phyloP scores from a whole-genome alignment of 2,888 invertebrate species.

The Seira musarum region DNA sequence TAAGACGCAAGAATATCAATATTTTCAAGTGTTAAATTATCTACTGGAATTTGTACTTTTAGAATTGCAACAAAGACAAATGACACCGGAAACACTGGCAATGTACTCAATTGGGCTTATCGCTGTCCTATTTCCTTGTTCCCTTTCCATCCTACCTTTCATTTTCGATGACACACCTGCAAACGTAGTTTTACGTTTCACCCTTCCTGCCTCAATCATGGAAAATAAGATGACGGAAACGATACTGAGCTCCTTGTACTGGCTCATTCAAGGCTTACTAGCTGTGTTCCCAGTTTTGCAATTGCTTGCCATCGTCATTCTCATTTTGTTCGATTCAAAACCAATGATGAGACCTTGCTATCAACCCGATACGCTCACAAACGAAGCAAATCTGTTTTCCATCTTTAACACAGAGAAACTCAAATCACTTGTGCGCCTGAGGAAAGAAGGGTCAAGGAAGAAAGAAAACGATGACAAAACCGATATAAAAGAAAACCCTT shows the following conservation, averaged over 20 bases:
- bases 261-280: slow-evolving; percentile 22
- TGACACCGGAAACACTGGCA: neutral
- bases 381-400: no score
- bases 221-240: neutral
- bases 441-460: no score
- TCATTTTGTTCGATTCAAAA: slow-evolving; percentile 9
- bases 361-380: no score
- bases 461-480: no score
- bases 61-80: neutral
- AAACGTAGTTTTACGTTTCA: neutral
- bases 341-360: neutral
- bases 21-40: no score
- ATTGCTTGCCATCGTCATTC: neutral
- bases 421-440: no score
- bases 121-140: neutral
- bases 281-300: slow-evolving; percentile 19
- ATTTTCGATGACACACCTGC: slow-evolving; percentile 12
- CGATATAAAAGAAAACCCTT: no score
- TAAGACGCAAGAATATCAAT: neutral
- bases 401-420: no score
- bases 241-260: slow-evolving; percentile 23
- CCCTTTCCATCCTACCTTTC: slow-evolving; percentile 23
- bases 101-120: slow-evolving; percentile 16
- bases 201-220: slow-evolving; percentile 3
- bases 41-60: no score